Evolutionary conservation across 2,113 vertebrate species (phyloP).

Genomic region (Oreocharis arfaki): DNA sequence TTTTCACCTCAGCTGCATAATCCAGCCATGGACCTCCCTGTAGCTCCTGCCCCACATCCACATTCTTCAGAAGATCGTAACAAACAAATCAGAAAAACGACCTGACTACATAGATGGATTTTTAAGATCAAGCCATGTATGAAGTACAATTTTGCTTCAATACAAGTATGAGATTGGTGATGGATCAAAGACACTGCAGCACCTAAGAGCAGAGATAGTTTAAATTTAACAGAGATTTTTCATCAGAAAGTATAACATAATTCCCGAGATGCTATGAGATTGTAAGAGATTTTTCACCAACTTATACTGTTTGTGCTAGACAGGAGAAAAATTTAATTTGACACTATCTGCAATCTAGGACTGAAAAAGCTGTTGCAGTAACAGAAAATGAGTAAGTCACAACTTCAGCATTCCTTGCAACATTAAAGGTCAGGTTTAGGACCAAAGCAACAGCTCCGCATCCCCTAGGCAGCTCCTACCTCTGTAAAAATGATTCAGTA

Average conservation of each 20-base stretch:
- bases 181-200: neutral
- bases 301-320: neutral
- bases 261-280: neutral
- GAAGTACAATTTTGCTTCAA: constrained; percentile 33
- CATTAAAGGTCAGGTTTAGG: neutral
- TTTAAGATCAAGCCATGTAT: constrained; percentile 44
- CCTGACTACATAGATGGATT: neutral
- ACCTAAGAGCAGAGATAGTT: neutral
- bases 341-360: neutral
- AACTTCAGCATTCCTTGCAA: neutral
- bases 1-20: neutral
- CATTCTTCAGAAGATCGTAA: neutral
- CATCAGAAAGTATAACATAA: neutral
- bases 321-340: neutral
- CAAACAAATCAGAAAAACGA: constrained; percentile 23
- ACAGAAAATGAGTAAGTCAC: neutral
- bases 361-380: neutral
- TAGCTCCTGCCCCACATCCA: neutral
- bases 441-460: neutral
- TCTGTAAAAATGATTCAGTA: neutral
- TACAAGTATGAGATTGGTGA: neutral
- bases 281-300: neutral
- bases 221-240: constrained; percentile 3
- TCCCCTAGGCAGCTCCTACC: neutral
- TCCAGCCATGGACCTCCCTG: neutral